Percentiles rank a stretch among this genome's conserved stretches.
Evolutionary conservation across 2,888 invertebrate genomes (phyloP).

Genomic region (Germaria angustata): DNA sequence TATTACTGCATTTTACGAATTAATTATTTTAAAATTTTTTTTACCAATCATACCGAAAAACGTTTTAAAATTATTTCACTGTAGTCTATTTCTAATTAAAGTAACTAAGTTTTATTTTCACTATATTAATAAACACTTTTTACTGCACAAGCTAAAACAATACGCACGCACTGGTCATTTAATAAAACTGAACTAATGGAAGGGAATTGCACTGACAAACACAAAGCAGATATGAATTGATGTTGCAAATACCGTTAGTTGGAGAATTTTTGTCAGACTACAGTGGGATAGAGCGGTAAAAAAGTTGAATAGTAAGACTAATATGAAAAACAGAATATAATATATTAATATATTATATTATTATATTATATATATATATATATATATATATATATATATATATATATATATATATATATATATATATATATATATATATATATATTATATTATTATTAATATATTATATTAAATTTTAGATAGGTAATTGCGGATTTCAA

Average conservation of each 20-base stretch:
- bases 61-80: not conserved
- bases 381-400: no score
- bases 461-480: no score
- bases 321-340: no score
- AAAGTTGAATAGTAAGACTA: no score
- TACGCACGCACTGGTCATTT: conserved; percentile 3
- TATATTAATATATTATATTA: no score
- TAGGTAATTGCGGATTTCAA: no score
- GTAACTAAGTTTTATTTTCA: not conserved
- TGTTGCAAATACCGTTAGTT: not conserved
- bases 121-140: not conserved
- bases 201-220: not conserved
- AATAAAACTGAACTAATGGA: not conserved
- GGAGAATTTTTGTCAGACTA: not conserved
- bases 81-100: not conserved
- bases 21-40: no score
- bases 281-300: not conserved
- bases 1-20: not conserved
- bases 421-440: no score
- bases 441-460: no score
- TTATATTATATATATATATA: no score
- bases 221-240: not conserved
- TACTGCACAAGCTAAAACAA: not conserved
- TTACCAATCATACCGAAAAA: no score
- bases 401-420: no score